These are phyloP conservation scores for Ctenodactylus gundi DNA, from an alignment of 2,113 vertebrate species.

Conservation along the genomic window DNA sequence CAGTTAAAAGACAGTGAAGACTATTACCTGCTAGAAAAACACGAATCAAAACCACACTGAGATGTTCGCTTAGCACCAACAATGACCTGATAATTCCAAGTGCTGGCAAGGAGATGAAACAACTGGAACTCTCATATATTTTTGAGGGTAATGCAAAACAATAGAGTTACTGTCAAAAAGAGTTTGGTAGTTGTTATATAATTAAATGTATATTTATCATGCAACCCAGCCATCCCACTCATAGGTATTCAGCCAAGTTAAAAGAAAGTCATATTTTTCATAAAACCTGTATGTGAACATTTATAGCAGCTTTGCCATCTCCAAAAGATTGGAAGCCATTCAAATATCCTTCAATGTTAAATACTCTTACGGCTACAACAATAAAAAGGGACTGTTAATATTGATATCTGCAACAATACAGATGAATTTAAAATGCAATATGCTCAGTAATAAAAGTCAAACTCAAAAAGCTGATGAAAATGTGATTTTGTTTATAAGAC, in stretches of 20 bases:
- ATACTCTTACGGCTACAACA: neutral
- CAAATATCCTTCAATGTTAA: neutral
- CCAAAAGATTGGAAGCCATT: neutral
- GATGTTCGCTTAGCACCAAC: neutral
- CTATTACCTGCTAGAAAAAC: neutral
- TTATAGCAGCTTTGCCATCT: constrained; percentile 45
- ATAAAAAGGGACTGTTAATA: neutral
- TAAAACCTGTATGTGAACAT: constrained; percentile 57
- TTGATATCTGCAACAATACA: neutral
- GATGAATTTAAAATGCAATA: neutral
- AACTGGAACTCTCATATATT: neutral
- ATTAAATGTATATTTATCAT: neutral
- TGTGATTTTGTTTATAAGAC: neutral
- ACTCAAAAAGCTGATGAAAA: neutral
- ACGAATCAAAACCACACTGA: neutral
- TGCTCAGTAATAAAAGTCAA: neutral
- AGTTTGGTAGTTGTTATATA: constrained; percentile 19
- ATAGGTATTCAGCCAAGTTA: constrained; percentile 17
- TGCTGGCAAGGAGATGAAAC: neutral
- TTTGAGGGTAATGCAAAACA: neutral
- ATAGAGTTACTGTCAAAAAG: neutral
- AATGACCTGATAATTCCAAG: neutral
- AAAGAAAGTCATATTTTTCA: constrained; percentile 46
- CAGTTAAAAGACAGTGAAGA: neutral
- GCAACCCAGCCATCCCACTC: neutral